Evolutionary conservation across 2,888 invertebrate genomes (phyloP).

Genomic region (Branchipolynoe longqiensis): DNA sequence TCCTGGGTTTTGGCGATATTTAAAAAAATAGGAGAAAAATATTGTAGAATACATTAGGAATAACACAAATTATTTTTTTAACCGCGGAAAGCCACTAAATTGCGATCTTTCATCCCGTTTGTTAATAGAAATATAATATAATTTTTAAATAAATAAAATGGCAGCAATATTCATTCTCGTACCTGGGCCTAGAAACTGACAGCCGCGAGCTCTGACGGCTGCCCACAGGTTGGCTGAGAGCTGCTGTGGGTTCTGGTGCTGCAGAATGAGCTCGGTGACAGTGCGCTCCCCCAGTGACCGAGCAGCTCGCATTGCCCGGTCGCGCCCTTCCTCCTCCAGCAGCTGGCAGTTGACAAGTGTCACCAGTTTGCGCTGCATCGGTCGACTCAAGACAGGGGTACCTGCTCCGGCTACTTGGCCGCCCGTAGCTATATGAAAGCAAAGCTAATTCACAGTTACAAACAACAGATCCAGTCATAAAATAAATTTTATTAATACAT

Average conservation of each 20-base stretch:
- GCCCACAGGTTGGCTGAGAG: constrained; percentile 97
- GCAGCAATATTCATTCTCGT: too few relatives aligned
- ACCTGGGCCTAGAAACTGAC: constrained; percentile 97
- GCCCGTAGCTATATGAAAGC: background rate
- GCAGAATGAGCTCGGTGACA: constrained; percentile 95
- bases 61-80: too few relatives aligned
- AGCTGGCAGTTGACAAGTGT: constrained; percentile 95
- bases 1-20: too few relatives aligned
- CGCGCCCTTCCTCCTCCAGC: constrained; percentile 89
- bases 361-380: constrained; percentile 97
- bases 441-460: too few relatives aligned
- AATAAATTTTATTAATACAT: too few relatives aligned
- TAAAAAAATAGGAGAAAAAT: too few relatives aligned
- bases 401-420: background rate
- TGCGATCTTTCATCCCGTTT: too few relatives aligned
- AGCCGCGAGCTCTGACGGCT: constrained; percentile 96
- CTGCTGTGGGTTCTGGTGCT: constrained; percentile 98
- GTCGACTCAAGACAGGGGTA: constrained; percentile 87
- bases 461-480: too few relatives aligned
- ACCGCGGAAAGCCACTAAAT: too few relatives aligned
- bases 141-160: too few relatives aligned
- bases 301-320: constrained; percentile 85
- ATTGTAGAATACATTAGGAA: too few relatives aligned
- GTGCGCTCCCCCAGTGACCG: constrained; percentile 96
- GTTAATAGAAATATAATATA: too few relatives aligned